These are phyloP conservation scores for Rhipidura dahli DNA, from an alignment of 2,113 vertebrate species.

Conservation along the genomic window DNA sequence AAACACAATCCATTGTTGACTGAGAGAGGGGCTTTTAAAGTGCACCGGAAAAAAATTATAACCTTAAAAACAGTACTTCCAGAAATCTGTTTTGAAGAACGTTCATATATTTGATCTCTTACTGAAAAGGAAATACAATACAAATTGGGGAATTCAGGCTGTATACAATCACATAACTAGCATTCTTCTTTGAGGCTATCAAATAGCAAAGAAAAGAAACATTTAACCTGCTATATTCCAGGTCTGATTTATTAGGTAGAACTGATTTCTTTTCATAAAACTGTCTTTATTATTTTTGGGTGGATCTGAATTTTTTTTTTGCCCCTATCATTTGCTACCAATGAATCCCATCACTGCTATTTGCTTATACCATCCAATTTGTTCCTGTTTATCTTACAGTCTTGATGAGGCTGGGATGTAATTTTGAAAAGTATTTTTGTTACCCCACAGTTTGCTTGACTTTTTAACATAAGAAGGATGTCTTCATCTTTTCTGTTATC, in stretches of 20 bases:
- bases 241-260: neutral
- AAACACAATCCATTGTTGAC: constrained; percentile 63
- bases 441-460: neutral
- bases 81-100: constrained; percentile 42
- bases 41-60: constrained; percentile 22
- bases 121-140: constrained; percentile 55
- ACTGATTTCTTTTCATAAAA: neutral
- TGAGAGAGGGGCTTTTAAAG: constrained; percentile 44
- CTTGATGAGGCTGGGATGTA: neutral
- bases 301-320: neutral
- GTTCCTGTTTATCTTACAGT: neutral
- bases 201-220: constrained; percentile 16
- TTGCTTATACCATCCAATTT: fast-evolving
- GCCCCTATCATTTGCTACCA: neutral
- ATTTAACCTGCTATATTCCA: constrained; percentile 6
- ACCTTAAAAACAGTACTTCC: constrained; percentile 52
- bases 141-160: constrained; percentile 49
- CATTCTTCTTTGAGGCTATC: constrained; percentile 45
- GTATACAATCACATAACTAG: constrained; percentile 54
- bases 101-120: constrained; percentile 55
- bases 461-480: neutral
- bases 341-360: neutral
- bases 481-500: neutral
- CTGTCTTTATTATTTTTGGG: neutral
- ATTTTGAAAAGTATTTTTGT: neutral